Percentiles rank a stretch among this genome's conserved stretches.
Evolutionary conservation across 2,797 vertebrate species (phyloP).

Genomic region (Sebastes reedi): DNA sequence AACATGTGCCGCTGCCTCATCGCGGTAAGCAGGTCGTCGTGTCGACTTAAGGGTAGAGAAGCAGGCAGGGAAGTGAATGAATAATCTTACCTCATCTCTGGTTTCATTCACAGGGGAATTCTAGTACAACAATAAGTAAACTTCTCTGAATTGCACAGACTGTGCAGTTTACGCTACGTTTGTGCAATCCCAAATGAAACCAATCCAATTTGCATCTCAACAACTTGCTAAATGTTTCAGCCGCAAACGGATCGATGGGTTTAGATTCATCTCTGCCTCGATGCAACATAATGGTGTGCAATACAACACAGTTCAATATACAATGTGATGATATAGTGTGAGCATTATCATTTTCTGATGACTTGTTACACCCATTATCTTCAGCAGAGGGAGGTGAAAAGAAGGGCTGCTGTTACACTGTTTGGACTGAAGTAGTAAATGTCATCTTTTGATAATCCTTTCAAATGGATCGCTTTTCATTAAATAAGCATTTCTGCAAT

Average conservation of each 20-base stretch:
- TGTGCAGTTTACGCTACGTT: neutral
- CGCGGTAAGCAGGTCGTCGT: conserved; percentile 81
- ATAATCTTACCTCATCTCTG: neutral
- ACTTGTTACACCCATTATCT: neutral
- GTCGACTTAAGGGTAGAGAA: neutral
- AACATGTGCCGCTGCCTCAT: conserved; percentile 98
- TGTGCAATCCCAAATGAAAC: neutral
- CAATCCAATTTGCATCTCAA: neutral
- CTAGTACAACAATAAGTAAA: neutral
- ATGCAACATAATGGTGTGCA: neutral
- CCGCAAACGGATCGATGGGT: neutral
- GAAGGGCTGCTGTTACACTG: neutral
- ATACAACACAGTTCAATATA: neutral
- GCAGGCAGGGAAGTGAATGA: neutral
- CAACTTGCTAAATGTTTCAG: neutral
- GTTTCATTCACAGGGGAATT: neutral
- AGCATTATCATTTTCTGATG: neutral
- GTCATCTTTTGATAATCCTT: neutral
- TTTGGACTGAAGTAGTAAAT: neutral
- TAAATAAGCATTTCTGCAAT: neutral
- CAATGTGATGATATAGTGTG: neutral
- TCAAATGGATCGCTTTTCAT: neutral
- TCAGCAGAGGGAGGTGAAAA: neutral
- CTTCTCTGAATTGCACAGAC: neutral
- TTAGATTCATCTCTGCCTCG: neutral